Base-by-base conservation (phyloP, 2,113 vertebrate genomes). In the Ptyas mucosa region DNA sequence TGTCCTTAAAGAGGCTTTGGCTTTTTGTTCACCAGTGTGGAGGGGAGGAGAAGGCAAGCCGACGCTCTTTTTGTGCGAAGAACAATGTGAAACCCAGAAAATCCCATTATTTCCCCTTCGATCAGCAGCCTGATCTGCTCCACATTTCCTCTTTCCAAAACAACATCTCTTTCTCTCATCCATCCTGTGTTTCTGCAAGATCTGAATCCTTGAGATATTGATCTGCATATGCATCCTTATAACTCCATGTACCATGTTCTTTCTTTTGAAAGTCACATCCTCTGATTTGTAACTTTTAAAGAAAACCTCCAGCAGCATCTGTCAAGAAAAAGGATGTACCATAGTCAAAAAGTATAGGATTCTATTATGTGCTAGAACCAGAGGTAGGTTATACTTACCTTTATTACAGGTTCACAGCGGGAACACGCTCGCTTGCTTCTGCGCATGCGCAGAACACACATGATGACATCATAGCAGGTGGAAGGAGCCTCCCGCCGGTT, bases 51-150 rank as follows among this genome's bases (percentile, higher is more conserved):
- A 97, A 97, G 96, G 95, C 97, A 97, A 97, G 96, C 96, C 96
- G 96, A 97, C 94, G 96, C 96, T 97, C 96, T 97, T 98, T 97
- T 98, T 97, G 95, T 98, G 96, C 97, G 94, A 97, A 97, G 97
- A 97, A 97, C 98, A 98, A 92, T 97, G 97, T 97, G 98, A 98
- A 97, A 97, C 97, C 97, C 93, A 96, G 97, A 97, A 98, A 98
- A 98, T 98, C 98, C 97, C 97, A 98, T 98, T 98, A 98, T 98
- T 98, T 96, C 96, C 96, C 97, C 96, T 97, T 96, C 96, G 96
- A 96, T 95, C 96, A 97, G 95, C 95, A 95, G 96, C 95, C 97
- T 97, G 97, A 97, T 96, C 97, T 95, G 96, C 92, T 96, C 98
- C 96, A 96, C 94, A 92, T 96, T 97, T 96, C 96, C 95, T 93